A percentile compares a stretch with the other conserved stretches of the same genome.
Evolutionary conservation across 2,113 vertebrate genomes (phyloP).

Genomic region (Oxyura jamaicensis): DNA sequence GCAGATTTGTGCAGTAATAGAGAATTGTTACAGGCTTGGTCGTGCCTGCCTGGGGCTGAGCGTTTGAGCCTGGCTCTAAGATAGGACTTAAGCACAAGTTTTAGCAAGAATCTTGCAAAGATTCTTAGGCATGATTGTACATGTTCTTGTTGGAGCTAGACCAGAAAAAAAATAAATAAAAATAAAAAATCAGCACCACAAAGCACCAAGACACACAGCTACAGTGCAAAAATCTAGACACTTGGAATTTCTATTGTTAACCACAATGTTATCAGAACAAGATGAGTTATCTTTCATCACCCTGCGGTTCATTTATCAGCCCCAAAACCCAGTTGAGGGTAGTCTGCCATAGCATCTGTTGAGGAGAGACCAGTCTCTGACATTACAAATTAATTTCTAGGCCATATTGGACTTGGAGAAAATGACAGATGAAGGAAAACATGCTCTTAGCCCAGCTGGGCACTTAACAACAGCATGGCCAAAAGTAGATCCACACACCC

Average conservation of each 20-base stretch:
- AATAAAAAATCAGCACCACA: not conserved
- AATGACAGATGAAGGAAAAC: not conserved
- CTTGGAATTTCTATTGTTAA: not conserved
- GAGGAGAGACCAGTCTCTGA: not conserved
- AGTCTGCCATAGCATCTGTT: not conserved
- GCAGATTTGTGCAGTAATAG: not conserved
- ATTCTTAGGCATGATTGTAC: not conserved
- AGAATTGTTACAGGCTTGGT: not conserved
- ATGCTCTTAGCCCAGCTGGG: not conserved
- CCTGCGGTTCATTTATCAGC: not conserved
- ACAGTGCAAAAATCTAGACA: not conserved
- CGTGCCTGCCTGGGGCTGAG: not conserved
- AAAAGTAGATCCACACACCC: not conserved
- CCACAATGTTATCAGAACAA: not conserved
- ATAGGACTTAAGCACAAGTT: not conserved
- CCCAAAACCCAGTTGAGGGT: not conserved
- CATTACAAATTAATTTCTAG: not conserved
- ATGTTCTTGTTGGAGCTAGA: not conserved
- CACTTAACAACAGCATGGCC: not conserved
- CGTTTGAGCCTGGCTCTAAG: not conserved
- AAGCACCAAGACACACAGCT: not conserved
- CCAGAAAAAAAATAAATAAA: not conserved
- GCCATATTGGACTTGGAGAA: not conserved
- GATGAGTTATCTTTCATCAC: not conserved
- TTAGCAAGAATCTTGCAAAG: not conserved